A percentile compares a stretch with the other conserved stretches of the same genome.
Conservation (phyloP, 2,888 invertebrate species). For the Saturnia pavonia region DNA sequence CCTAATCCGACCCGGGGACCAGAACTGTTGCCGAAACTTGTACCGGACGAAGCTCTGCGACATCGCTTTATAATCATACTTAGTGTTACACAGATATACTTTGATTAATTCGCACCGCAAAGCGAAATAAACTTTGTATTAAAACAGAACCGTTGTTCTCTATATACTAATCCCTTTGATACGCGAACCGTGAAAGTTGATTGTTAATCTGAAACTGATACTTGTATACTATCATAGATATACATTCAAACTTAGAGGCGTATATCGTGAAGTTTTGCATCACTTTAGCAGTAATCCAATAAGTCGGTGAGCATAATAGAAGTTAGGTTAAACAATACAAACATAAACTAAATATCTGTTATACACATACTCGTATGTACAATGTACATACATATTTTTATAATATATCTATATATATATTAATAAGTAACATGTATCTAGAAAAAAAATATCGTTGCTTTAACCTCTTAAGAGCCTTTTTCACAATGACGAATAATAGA, state of each 20-base stretch:
- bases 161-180: conserved; percentile 62
- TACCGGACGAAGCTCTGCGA: conserved; percentile 51
- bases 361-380: neutral
- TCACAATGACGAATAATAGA: too few relatives aligned
- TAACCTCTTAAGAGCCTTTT: too few relatives aligned
- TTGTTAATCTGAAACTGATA: conserved; percentile 65
- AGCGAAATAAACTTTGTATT: conserved; percentile 69
- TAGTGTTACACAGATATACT: conserved; percentile 51
- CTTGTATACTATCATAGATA: conserved; percentile 50
- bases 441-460: too few relatives aligned
- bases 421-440: neutral
- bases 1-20: conserved; percentile 73
- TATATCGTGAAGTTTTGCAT: conserved; percentile 45
- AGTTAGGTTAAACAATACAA: conserved; percentile 44
- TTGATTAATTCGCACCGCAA: conserved; percentile 77
- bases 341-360: neutral
- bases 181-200: conserved; percentile 59
- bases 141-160: conserved; percentile 71
- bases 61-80: conserved; percentile 66
- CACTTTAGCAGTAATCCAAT: conserved; percentile 52
- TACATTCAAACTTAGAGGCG: conserved; percentile 42
- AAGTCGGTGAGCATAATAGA: conserved; percentile 53
- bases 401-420: neutral
- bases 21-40: conserved; percentile 70
- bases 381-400: neutral